Evolutionary conservation across 2,888 invertebrate species (phyloP).

Genomic region (Tenodera sinensis): DNA sequence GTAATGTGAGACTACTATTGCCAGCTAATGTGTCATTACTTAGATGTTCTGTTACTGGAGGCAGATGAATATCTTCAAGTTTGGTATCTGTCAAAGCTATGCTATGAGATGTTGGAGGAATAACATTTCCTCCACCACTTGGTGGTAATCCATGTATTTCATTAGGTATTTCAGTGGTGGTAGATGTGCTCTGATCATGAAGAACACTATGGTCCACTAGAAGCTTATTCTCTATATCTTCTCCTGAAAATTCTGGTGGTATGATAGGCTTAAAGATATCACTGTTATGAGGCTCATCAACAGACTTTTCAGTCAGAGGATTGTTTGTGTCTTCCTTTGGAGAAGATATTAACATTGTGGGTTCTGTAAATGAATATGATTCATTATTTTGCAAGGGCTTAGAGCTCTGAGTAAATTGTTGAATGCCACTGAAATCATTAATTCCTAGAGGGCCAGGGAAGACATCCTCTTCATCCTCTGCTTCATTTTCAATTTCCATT

Average conservation of each 20-base stretch:
- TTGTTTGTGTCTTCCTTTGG: neutral
- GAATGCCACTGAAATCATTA: neutral
- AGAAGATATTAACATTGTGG: neutral
- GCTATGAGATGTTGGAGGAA: conserved; percentile 20
- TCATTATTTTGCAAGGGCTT: neutral
- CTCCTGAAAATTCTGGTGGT: conserved; percentile 4
- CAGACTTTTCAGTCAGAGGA: neutral
- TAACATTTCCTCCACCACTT: conserved; percentile 12
- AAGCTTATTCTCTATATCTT: conserved; percentile 23
- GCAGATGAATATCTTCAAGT: neutral
- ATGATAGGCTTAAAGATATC: neutral
- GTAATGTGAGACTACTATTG: neutral
- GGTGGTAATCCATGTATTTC: conserved; percentile 13
- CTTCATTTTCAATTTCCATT: neutral
- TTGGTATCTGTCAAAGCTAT: neutral
- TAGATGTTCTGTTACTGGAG: neutral
- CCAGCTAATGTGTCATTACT: neutral
- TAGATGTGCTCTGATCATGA: neutral
- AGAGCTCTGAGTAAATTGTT: neutral
- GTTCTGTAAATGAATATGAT: neutral
- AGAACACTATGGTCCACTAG: neutral
- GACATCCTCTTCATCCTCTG: neutral
- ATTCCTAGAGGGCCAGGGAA: neutral
- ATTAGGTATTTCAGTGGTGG: neutral
- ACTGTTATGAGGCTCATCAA: neutral